phyloP scores from a whole-genome alignment of 2,888 invertebrate species.

The Saturnia pavonia region DNA sequence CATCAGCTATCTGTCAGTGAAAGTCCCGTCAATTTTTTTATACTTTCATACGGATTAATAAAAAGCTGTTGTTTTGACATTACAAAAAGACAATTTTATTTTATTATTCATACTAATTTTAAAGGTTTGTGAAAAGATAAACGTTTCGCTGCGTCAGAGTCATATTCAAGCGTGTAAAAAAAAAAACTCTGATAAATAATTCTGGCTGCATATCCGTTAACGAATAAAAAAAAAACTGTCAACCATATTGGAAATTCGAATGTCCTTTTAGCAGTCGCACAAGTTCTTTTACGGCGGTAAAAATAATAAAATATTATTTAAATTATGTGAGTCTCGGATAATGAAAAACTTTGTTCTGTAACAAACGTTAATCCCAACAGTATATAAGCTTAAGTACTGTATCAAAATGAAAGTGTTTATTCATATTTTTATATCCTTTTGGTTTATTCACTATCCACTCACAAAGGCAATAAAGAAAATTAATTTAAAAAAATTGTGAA shows the following conservation, averaged over 20 bases:
- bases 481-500: not conserved
- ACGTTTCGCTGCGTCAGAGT: too few relatives aligned
- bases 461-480: not conserved
- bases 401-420: not conserved
- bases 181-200: not conserved
- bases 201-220: too few relatives aligned
- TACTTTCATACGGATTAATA: too few relatives aligned
- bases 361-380: not conserved
- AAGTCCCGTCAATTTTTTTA: too few relatives aligned
- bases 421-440: not conserved
- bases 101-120: too few relatives aligned
- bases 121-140: not conserved
- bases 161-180: not conserved
- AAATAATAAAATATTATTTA: not conserved
- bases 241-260: not conserved
- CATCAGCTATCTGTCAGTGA: too few relatives aligned
- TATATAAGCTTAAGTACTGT: too few relatives aligned
- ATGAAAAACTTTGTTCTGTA: not conserved
- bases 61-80: too few relatives aligned
- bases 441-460: slow-evolving; percentile 5
- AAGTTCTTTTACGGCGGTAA: not conserved
- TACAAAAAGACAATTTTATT: too few relatives aligned
- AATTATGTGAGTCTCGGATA: not conserved
- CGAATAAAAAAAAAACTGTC: not conserved
- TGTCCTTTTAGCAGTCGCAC: not conserved